phyloP scores from a whole-genome alignment of 2,888 invertebrate genomes.

The Ophraella communa region DNA sequence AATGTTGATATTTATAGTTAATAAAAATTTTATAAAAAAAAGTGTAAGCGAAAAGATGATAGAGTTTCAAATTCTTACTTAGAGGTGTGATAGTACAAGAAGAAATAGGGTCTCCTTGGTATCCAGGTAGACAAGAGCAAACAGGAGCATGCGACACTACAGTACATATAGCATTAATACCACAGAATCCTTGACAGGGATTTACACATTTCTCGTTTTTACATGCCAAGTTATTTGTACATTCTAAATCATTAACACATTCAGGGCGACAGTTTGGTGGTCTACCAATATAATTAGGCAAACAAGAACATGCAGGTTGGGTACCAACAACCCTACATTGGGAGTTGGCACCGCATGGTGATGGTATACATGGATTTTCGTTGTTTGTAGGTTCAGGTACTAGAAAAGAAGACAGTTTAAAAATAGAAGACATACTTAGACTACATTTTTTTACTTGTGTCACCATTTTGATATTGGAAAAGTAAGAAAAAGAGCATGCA shows the following conservation, averaged over 20 bases:
- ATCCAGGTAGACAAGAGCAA: constrained; percentile 83
- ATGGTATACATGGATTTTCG: constrained; percentile 77
- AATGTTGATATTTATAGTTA: constrained; percentile 24
- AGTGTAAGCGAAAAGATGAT: background rate
- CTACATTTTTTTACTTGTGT: constrained; percentile 5
- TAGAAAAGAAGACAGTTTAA: constrained; percentile 54
- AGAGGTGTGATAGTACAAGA: constrained; percentile 61
- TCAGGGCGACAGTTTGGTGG: constrained; percentile 88
- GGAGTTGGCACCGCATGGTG: constrained; percentile 85
- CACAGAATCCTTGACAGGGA: constrained; percentile 83
- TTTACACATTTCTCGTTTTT: constrained; percentile 81
- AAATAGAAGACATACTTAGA: constrained; percentile 24
- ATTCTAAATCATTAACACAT: constrained; percentile 81
- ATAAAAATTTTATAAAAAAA: background rate
- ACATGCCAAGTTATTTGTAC: constrained; percentile 82
- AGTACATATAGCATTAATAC: constrained; percentile 79
- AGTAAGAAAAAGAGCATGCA: background rate
- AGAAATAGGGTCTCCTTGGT: constrained; percentile 76
- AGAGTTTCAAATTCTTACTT: constrained; percentile 50
- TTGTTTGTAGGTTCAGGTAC: constrained; percentile 56
- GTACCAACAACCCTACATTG: constrained; percentile 80
- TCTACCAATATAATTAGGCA: constrained; percentile 80
- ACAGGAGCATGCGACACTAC: constrained; percentile 84
- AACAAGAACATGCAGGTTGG: constrained; percentile 85
- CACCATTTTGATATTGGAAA: constrained; percentile 2